Base-by-base conservation (phyloP, 2,888 invertebrate genomes). In the Eugnorisma glareosa region DNA sequence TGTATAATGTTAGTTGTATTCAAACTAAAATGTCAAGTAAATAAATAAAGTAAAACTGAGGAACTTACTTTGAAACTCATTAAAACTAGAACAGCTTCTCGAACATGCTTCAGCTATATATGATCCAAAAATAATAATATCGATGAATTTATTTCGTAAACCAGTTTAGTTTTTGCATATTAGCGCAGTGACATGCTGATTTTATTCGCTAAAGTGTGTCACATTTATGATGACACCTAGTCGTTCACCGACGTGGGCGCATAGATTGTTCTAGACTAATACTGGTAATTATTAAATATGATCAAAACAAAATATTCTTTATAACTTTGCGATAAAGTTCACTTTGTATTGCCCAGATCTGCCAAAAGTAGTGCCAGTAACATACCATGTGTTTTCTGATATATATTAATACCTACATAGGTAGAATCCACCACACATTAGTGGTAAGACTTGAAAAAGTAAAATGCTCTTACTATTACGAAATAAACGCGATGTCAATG, bases 161-260 rank as follows among this genome's bases (percentile, higher is more conserved):
- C 48, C 48, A 73, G 40, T 35, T 67, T 15, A 51, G 6, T 18
- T 48, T 57, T 61, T 75, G 35, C 66, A 67, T 31, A 72, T 61
- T 21, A 66, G 4, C 24, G 64, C 48, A 79, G 37, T 72, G 48
- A 64, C 80, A 70, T 75, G 40, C 69, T 63, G 40, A 64, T 74
- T 45, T 24, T 81, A 75, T 68, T 81, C 67, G 61, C 64, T 64
- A 67, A 83, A 83, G 54, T 77, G 67, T 85, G 86, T 78, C 86
- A 78, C 48, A 68, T 83, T 76, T 61, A 72, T 86, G 77, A 86
- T 83, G 86, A 86, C 77, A 83, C 70, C 45, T 15, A 67, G 74
- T 79, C 76, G 75, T 75, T 76, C 68, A 82, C 72, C 67, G 70
- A 72, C 54, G 67, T 40, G 4, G 31, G 48, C 64, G 68, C 81